Percentiles rank a stretch among this genome's conserved stretches.
phyloP scores from a whole-genome alignment of 2,797 vertebrate species.

The Acanthis flammea region DNA sequence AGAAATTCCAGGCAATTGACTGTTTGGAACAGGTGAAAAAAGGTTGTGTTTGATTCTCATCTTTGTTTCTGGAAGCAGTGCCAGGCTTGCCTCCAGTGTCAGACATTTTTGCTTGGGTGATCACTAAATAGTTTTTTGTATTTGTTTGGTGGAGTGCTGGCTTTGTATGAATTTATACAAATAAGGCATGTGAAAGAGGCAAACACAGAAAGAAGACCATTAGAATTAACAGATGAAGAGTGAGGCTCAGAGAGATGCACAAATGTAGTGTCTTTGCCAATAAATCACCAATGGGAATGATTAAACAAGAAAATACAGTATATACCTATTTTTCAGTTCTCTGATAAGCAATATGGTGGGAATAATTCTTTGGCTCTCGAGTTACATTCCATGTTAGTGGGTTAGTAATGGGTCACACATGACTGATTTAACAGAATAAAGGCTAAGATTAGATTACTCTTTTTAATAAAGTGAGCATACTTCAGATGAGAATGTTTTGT shows the following conservation, averaged over 20 bases:
- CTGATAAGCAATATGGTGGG: constrained; percentile 53
- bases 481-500: constrained; percentile 21
- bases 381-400: constrained; percentile 60
- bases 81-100: not conserved
- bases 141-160: not conserved
- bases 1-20: not conserved
- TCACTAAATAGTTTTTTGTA: not conserved
- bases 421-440: constrained; percentile 64
- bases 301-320: constrained; percentile 45
- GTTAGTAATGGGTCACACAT: constrained; percentile 67
- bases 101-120: not conserved
- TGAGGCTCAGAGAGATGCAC: constrained; percentile 10
- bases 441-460: constrained; percentile 67
- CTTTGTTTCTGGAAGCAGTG: not conserved
- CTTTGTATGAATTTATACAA: not conserved
- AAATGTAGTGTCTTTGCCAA: constrained; percentile 27
- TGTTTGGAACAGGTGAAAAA: not conserved
- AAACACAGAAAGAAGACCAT: not conserved
- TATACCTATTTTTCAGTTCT: constrained; percentile 60
- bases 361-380: constrained; percentile 61
- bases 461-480: constrained; percentile 61
- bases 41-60: not conserved
- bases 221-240: constrained; percentile 30
- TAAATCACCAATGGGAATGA: constrained; percentile 55
- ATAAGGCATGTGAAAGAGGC: not conserved